phyloP scores from a whole-genome alignment of 2,797 vertebrate species.

The Mus caroli region DNA sequence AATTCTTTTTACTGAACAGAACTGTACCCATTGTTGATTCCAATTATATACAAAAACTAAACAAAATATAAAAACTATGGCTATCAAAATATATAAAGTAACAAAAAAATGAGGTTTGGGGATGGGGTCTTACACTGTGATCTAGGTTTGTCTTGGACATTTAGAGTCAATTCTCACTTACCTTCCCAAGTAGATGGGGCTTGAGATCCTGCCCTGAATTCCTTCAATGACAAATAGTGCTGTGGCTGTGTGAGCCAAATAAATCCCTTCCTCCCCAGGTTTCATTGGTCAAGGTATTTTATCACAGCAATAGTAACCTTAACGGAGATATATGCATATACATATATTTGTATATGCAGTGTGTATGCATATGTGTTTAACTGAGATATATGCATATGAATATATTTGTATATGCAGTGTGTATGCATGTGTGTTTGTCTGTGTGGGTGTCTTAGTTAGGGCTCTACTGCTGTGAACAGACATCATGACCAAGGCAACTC shows the following conservation, averaged over 20 bases:
- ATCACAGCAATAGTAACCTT: background rate
- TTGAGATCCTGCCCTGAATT: background rate
- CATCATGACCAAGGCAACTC: no score
- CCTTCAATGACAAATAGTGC: background rate
- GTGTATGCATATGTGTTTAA: no score
- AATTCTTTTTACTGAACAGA: background rate
- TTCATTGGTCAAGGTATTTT: background rate
- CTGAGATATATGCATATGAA: no score
- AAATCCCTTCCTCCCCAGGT: background rate
- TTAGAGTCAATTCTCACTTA: background rate
- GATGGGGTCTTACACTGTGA: background rate
- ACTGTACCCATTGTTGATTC: background rate
- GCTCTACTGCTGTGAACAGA: no score
- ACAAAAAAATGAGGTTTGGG: background rate
- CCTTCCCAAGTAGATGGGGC: background rate
- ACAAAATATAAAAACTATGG: background rate
- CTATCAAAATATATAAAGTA: background rate
- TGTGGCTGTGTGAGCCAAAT: background rate
- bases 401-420: no score
- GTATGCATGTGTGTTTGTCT: background rate
- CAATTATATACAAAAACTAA: background rate
- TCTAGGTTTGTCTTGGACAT: background rate
- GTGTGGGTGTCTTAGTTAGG: no score
- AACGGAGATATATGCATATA: background rate
- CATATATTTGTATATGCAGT: background rate